Conservation (phyloP, 2,113 vertebrate species). For the Junco hyemalis region DNA sequence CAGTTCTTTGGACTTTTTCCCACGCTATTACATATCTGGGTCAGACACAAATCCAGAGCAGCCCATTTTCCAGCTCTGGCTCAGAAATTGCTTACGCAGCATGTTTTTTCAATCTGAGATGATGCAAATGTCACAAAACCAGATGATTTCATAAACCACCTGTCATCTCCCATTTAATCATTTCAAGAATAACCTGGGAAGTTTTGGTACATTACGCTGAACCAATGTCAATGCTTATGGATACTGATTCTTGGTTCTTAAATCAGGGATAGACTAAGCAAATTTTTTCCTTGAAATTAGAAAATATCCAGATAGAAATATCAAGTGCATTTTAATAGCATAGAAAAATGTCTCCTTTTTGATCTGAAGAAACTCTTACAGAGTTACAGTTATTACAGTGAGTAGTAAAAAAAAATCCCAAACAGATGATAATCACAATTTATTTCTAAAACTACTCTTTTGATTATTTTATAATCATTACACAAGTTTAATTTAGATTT, state of each 20-base stretch:
- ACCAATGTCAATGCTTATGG: not conserved
- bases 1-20: not conserved
- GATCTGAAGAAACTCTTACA: not conserved
- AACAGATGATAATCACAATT: not conserved
- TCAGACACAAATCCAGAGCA: not conserved
- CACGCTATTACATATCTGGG: not conserved
- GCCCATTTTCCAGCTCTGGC: not conserved
- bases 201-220: not conserved
- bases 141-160: not conserved
- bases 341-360: not conserved
- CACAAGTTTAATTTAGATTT: not conserved
- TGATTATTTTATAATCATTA: not conserved
- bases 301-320: not conserved
- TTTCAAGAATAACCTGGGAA: not conserved
- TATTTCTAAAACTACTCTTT: not conserved
- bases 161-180: not conserved
- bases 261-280: not conserved
- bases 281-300: not conserved
- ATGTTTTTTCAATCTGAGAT: not conserved
- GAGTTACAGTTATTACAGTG: not conserved
- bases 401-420: not conserved
- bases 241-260: not conserved
- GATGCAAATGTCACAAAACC: not conserved
- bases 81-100: not conserved
- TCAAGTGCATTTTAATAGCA: not conserved